These are phyloP conservation scores for Benthosema pterotum DNA, from an alignment of 2,797 vertebrate genomes.

Conservation along the genomic window DNA sequence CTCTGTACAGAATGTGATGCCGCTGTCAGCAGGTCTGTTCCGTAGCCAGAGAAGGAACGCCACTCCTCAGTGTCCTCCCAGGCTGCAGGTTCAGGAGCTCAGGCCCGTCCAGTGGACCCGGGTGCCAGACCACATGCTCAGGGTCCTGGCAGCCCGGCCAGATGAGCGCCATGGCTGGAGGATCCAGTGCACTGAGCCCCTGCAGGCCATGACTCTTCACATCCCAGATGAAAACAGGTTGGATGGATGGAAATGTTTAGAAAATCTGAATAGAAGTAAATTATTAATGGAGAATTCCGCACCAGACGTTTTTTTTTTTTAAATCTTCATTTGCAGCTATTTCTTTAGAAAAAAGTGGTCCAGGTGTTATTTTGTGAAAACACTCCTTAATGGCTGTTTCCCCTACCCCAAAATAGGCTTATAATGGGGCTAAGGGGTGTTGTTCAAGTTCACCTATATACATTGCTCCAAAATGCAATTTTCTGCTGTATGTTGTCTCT, in stretches of 20 bases:
- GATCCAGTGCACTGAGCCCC: constrained; percentile 84
- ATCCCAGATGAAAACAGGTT: constrained; percentile 96
- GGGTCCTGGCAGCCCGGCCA: constrained; percentile 81
- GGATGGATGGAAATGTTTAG: constrained; percentile 2
- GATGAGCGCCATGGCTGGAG: constrained; percentile 90
- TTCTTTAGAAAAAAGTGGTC: too few relatives aligned
- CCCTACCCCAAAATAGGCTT: too few relatives aligned
- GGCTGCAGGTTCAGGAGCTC: constrained; percentile 89
- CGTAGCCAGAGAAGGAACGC: constrained; percentile 88
- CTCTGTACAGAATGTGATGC: constrained; percentile 88
- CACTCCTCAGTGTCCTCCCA: constrained; percentile 87
- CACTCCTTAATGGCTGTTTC: too few relatives aligned
- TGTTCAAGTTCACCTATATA: too few relatives aligned
- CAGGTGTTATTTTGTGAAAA: too few relatives aligned
- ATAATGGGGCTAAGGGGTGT: too few relatives aligned
- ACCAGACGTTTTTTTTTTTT: too few relatives aligned
- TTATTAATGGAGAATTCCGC: too few relatives aligned
- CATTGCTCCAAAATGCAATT: too few relatives aligned
- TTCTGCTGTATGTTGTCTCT: too few relatives aligned
- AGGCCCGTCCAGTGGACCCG: constrained; percentile 86
- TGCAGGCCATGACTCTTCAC: constrained; percentile 91
- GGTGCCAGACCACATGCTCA: constrained; percentile 83
- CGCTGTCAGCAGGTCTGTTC: constrained; percentile 91
- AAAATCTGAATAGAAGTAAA: background rate
- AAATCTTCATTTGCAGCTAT: too few relatives aligned